phyloP scores from a whole-genome alignment of 2,888 invertebrate species.

The Calliopum simillimum region DNA sequence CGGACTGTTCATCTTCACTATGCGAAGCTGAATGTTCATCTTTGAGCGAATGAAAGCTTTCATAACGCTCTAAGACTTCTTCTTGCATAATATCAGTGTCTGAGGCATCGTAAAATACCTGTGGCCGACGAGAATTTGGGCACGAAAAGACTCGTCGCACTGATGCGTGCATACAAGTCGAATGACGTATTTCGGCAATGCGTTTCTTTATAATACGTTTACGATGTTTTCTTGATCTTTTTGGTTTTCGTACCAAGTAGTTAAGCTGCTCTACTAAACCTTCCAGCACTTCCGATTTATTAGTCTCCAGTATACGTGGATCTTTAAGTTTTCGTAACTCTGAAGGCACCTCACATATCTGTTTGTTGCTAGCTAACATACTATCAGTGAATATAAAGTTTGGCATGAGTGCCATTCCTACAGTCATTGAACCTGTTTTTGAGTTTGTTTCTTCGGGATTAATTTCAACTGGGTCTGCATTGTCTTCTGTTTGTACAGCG shows the following conservation, averaged over 20 bases:
- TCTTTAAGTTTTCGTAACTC: slow-evolving; percentile 47
- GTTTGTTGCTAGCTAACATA: slow-evolving; percentile 36
- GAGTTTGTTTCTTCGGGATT: background rate
- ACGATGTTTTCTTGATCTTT: slow-evolving; percentile 18
- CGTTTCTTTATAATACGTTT: slow-evolving; percentile 37
- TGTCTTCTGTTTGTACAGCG: background rate
- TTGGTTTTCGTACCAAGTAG: background rate
- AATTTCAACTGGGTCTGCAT: background rate
- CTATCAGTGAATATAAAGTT: slow-evolving; percentile 35
- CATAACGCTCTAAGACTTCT: slow-evolving; percentile 42
- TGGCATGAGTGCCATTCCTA: slow-evolving; percentile 46
- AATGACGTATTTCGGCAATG: slow-evolving; percentile 39
- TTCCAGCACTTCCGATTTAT: background rate
- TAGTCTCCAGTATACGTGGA: background rate
- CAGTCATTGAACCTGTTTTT: slow-evolving; percentile 33
- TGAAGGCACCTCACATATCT: slow-evolving; percentile 52
- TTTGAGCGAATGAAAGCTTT: slow-evolving; percentile 54
- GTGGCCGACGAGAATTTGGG: slow-evolving; percentile 23
- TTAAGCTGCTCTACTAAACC: background rate
- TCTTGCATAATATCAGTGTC: slow-evolving; percentile 41
- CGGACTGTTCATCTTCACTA: background rate
- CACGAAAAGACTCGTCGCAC: slow-evolving; percentile 48
- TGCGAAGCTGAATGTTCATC: slow-evolving; percentile 40
- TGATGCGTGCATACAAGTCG: slow-evolving; percentile 45
- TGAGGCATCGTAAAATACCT: slow-evolving; percentile 33